Base-by-base conservation (phyloP, 2,797 vertebrate genomes). In the Enteromius radiatus region DNA sequence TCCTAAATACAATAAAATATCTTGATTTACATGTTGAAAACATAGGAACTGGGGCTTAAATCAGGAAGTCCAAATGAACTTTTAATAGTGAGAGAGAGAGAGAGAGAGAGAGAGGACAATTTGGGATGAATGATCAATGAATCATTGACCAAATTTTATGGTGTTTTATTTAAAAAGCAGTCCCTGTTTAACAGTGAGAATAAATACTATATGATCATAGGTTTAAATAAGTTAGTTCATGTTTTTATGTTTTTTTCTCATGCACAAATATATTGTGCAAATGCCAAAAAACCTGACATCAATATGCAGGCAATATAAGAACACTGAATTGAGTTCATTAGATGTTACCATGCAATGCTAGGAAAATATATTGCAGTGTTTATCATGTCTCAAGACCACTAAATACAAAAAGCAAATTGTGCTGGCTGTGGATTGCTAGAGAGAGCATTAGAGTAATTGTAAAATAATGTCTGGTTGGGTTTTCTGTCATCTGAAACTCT, bases 401-500 rank as follows among this genome's bases (percentile, higher is more conserved):
- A 26, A 59, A 59, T 59, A 59, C 8, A 23, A 26, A 26, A 4
- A 59, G 23, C 23, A 26, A 26, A 59, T 49, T 59, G 4, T 26
- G 61, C 61, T 63, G 61, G 3, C 15, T 64, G 3, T 33, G 61
- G 61, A 64, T 59, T 59, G 23, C 23, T 59, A 26, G 28, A 64
- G 28, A 64, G 28, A 64, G 28, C 14, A 33, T 64, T 64, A 8
- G 11, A 19, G 17, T 21, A 28, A 71, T 49, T 33, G 9, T 33
- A 52, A 49, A 71, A 49, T 19, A 21, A 73, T 52, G 28, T 9
- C 26, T 31, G 4, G 45, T 17, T 33, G 68, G 15, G 23, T 31
- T 73, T 73, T 73, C 17, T 33, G 69, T 73, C 4, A 73, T 31
- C 43, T 73, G 28, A 33, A 73, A 33, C 45, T 73, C 69, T 47